Percentiles rank a stretch among this genome's conserved stretches.
These are phyloP conservation scores for Tiliqua scincoides DNA, from an alignment of 2,113 vertebrate genomes.

Conservation along the genomic window DNA sequence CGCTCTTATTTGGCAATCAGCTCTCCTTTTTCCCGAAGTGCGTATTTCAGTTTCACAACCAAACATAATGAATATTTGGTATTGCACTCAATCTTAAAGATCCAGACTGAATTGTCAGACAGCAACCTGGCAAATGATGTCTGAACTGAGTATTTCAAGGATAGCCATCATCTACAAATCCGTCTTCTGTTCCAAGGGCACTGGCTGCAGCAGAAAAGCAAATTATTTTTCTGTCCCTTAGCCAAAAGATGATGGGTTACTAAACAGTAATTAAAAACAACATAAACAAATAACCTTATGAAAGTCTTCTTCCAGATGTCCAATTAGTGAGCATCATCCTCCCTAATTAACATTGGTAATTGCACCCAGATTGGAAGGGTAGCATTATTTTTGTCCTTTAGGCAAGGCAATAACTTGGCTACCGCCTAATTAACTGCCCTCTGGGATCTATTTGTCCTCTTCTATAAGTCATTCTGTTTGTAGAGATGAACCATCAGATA, in stretches of 20 bases:
- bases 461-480: conserved; percentile 1
- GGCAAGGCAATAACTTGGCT: conserved; percentile 10
- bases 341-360: conserved; percentile 29
- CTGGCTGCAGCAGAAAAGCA: background rate
- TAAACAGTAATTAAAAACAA: conserved; percentile 23
- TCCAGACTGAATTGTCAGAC: background rate
- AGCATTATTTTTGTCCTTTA: conserved; percentile 25
- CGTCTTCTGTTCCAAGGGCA: background rate
- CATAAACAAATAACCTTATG: conserved; percentile 10
- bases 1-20: background rate
- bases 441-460: conserved; percentile 14
- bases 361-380: conserved; percentile 14
- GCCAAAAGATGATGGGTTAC: conserved; percentile 11
- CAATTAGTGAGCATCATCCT: conserved; percentile 25
- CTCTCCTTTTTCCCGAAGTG: background rate
- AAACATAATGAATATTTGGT: background rate
- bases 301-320: conserved; percentile 23
- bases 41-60: background rate
- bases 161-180: background rate
- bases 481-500: background rate
- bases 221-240: background rate
- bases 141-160: background rate
- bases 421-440: conserved; percentile 5
- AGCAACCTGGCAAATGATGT: background rate
- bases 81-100: background rate